Evolutionary conservation across 2,113 vertebrate species (phyloP).

Genomic region (Hiodon tergisus): DNA sequence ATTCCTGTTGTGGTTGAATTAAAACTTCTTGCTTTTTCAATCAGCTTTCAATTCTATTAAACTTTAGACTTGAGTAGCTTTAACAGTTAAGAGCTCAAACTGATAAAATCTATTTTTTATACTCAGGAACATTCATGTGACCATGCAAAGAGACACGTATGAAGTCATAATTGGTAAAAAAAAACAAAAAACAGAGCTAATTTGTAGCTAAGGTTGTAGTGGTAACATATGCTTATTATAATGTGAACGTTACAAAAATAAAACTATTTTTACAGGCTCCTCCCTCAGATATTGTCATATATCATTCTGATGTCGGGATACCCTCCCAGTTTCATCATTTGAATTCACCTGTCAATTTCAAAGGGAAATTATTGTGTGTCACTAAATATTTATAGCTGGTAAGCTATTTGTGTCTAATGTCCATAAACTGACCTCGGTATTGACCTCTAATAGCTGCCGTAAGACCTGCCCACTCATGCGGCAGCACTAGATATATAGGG

Average conservation of each 20-base stretch:
- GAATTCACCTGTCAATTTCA: conserved; percentile 34
- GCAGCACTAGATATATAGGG: conserved; percentile 11
- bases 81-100: conserved; percentile 20
- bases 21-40: conserved; percentile 38
- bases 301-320: conserved; percentile 36
- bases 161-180: background rate
- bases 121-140: no score
- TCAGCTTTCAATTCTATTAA: conserved; percentile 31
- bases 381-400: conserved; percentile 39
- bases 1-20: conserved; percentile 31
- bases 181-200: background rate
- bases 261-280: conserved; percentile 21
- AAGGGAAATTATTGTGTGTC: conserved; percentile 43
- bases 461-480: conserved; percentile 23
- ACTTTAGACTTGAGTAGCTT: conserved; percentile 29
- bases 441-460: conserved; percentile 45
- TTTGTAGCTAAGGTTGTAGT: no score
- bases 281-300: conserved; percentile 29
- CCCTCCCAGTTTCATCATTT: conserved; percentile 36
- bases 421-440: conserved; percentile 49
- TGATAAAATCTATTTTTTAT: conserved; percentile 8
- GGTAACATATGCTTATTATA: background rate
- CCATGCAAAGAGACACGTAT: background rate
- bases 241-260: background rate
- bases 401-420: conserved; percentile 49